Evolutionary conservation across 2,888 invertebrate genomes (phyloP).

Genomic region (Ashinkailepas kermadecensis): DNA sequence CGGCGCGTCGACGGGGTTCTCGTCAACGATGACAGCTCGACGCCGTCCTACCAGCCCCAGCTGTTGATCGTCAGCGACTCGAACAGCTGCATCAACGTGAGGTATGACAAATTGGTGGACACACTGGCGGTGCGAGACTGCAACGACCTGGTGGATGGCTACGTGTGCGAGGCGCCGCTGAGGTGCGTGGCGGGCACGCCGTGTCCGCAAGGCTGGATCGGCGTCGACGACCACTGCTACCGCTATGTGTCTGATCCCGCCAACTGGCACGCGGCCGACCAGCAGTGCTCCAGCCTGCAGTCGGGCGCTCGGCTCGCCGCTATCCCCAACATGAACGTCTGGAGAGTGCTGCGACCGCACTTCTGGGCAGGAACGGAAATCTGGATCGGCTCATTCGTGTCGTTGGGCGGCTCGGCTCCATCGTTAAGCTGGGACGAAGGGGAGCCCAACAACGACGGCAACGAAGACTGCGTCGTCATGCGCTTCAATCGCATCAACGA

Average conservation of each 20-base stretch:
- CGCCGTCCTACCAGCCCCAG: neutral
- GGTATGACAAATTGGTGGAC: neutral
- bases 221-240: conserved; percentile 15
- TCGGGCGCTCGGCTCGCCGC: neutral
- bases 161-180: neutral
- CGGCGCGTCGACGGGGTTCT: neutral
- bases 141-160: neutral
- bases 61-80: neutral
- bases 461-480: neutral
- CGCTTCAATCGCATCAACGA: neutral
- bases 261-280: neutral
- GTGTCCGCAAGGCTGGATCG: neutral
- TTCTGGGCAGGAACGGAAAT: neutral
- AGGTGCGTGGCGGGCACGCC: neutral
- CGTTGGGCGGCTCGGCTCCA: neutral
- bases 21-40: neutral
- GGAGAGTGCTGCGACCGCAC: neutral
- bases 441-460: neutral
- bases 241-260: neutral
- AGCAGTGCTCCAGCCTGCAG: neutral
- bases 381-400: neutral
- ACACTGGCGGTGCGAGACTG: too few species aligned
- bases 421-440: neutral
- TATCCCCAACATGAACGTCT: neutral
- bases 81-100: neutral